A percentile compares a stretch with the other conserved stretches of the same genome.
phyloP scores from a whole-genome alignment of 2,797 vertebrate genomes.

The Tachyglossus aculeatus region DNA sequence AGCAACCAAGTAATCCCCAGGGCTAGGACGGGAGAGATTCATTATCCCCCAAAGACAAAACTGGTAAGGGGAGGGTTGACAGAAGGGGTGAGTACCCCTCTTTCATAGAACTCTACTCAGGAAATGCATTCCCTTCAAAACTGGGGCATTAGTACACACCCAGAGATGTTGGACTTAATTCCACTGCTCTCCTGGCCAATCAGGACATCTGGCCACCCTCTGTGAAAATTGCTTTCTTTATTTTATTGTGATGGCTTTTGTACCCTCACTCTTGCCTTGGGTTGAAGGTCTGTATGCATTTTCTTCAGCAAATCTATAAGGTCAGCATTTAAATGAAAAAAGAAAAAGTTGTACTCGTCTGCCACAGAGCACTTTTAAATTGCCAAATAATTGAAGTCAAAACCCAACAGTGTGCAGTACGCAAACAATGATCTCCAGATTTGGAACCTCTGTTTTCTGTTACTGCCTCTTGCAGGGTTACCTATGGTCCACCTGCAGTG shows the following conservation, averaged over 20 bases:
- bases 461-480: background rate
- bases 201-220: constrained; percentile 19
- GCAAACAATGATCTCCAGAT: background rate
- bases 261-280: constrained; percentile 19
- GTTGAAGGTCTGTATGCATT: background rate
- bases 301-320: background rate
- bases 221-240: constrained; percentile 9
- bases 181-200: constrained; percentile 35
- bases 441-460: background rate
- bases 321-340: constrained; percentile 10
- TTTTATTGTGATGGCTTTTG: background rate
- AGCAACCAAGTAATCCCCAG: constrained; percentile 33
- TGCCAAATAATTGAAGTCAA: constrained; percentile 6
- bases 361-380: background rate
- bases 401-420: background rate
- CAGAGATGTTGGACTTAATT: constrained; percentile 3
- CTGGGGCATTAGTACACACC: constrained; percentile 2
- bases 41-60: constrained; percentile 33
- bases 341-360: constrained; percentile 7
- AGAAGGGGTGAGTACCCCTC: constrained; percentile 28
- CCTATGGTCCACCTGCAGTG: background rate
- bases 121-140: constrained; percentile 44
- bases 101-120: constrained; percentile 33
- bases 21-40: constrained; percentile 18
- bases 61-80: constrained; percentile 29